Base-by-base conservation (phyloP, 2,113 vertebrate genomes). In the Euleptes europaea region DNA sequence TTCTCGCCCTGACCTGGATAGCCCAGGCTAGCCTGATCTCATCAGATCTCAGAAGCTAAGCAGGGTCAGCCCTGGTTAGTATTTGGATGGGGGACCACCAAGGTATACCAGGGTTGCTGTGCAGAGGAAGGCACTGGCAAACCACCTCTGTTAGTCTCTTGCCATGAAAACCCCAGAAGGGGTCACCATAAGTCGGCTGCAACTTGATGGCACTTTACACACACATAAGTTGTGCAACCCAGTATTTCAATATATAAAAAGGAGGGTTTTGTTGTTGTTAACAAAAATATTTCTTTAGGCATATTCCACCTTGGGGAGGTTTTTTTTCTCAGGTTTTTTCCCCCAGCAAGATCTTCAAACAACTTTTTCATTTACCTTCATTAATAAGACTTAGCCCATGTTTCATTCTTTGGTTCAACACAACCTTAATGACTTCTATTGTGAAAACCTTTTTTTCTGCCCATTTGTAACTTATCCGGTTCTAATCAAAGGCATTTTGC, bases 401-500 rank as follows among this genome's bases (percentile, higher is more conserved):
- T 66, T 1, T 1, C 77, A 84, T 80, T 60, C 1, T 71, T 86
- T 78, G 21, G 1, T 86, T 85, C 84, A 88, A 78, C 69, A 10
- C 0, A 67, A 38, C 47, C 33, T 1, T 51, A 86, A 40, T 38
- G 11, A 57, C 5, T 84, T 80, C 11, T 0, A 35, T 5, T 63
- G 23, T 28, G 26, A 17, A 63, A 81, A 88, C 66, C 28, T 28
- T 71, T 67, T 63, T 86, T 44, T 44, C 31, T 12, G 54, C 26
- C 1, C 51, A 21, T 2, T 63, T 89, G 33, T 31, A 66, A 6
- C 51, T 0, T 38, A 73, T 47, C 15, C 0, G 0, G 42, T 79
- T 86, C 13, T 71, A 72, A 72, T 54, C 51, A 40, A 31, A 90
- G 72, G 14, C 1, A 66, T 75, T 88, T 84, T 82, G 19, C 26